Conservation (phyloP, 1,140 invertebrate genomes). For the Odontomachus brunneus region DNA sequence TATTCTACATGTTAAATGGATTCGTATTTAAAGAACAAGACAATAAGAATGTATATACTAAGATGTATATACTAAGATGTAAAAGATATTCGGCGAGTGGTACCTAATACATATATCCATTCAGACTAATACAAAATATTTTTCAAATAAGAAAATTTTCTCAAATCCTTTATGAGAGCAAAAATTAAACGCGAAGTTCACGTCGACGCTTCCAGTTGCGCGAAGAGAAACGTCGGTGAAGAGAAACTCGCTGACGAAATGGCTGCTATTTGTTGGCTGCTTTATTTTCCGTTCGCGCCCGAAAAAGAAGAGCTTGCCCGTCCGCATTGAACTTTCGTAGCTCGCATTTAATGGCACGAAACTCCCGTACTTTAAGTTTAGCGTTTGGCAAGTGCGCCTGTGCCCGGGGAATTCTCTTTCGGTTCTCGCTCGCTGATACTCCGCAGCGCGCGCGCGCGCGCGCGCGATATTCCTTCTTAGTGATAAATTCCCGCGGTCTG, state of each 20-base stretch:
- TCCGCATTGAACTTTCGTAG: not conserved
- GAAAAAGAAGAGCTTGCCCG: not conserved
- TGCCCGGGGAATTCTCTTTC: slow-evolving; percentile 17
- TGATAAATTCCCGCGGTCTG: not conserved
- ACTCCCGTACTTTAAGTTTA: slow-evolving; percentile 3
- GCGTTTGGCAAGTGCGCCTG: slow-evolving; percentile 5
- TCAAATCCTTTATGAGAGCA: no score
- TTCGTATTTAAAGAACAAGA: no score
- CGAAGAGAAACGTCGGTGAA: not conserved
- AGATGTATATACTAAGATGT: no score
- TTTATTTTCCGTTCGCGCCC: not conserved
- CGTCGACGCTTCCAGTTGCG: not conserved
- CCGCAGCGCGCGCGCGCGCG: no score
- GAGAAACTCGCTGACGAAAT: not conserved
- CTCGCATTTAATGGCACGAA: slow-evolving; percentile 13
- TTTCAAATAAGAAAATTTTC: no score
- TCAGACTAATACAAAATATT: no score
- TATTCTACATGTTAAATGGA: no score
- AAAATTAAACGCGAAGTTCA: not conserved
- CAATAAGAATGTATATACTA: no score
- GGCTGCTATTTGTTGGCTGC: not conserved
- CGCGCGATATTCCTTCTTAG: not conserved
- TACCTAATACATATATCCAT: no score
- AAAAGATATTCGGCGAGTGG: no score
- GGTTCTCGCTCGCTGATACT: not conserved